A percentile compares a stretch with the other conserved stretches of the same genome.
Conservation (phyloP, 2,888 invertebrate species). For the Cremastinae sp. region DNA sequence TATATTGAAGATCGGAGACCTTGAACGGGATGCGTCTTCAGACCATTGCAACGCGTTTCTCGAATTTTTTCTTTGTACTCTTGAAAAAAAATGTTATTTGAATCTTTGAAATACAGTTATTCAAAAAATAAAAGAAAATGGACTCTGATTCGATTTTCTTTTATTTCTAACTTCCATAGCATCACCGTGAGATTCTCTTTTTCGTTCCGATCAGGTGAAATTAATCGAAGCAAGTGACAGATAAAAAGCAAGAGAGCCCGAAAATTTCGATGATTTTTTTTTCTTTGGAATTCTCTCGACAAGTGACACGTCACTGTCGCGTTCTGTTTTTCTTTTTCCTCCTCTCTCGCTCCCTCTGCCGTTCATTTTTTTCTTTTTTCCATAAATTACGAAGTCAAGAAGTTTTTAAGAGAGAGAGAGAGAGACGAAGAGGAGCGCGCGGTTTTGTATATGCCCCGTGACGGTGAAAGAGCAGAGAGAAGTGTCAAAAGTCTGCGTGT, state of each 20-base stretch:
- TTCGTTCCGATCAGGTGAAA: no score
- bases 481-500: conserved; percentile 36
- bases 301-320: conserved; percentile 25
- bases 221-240: not conserved
- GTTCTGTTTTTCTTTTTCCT: not conserved
- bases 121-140: not conserved
- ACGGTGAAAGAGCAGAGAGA: conserved; percentile 19
- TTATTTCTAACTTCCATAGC: no score
- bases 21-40: conserved; percentile 12
- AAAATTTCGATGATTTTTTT: conserved; percentile 20
- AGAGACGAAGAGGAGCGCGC: not conserved
- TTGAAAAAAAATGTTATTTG: no score
- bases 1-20: conserved; percentile 18
- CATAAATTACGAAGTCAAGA: conserved; percentile 44
- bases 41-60: conserved; percentile 24
- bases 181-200: no score
- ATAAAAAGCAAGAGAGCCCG: conserved; percentile 3
- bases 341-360: not conserved
- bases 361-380: conserved; percentile 3
- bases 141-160: no score
- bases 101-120: not conserved
- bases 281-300: conserved; percentile 6
- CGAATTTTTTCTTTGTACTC: not conserved
- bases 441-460: not conserved
- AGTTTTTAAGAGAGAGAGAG: conserved; percentile 36